Base-by-base conservation (phyloP, 2,113 vertebrate species). In the Trichechus manatus region DNA sequence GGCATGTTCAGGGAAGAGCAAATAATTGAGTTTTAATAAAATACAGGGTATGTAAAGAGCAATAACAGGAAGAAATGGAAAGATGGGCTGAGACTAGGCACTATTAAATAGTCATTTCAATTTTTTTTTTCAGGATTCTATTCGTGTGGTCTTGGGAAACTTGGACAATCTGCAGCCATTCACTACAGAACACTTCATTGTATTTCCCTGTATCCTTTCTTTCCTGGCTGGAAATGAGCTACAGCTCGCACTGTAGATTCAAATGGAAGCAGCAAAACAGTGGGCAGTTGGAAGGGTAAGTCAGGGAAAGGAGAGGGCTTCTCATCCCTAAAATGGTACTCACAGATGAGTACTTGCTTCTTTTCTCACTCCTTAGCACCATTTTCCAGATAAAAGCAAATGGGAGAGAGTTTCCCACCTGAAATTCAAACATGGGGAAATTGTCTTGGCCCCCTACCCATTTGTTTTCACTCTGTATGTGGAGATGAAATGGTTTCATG, bases 161-260 rank as follows among this genome's bases (percentile, higher is more conserved):
- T 94, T 98, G 87, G 97, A 99, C 53, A 94, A 97, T 79, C 96
- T 99, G 61, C 98, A 97, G 78, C 99, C 99, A 1, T 99, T 99
- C 97, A 97, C 98, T 93, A 99, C 99, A 31, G 97, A 98, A 47
- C 98, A 98, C 96, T 99, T 99, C 84, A 94, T 97, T 17, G 29
- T 99, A 36, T 99, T 99, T 96, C 99, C 98, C 0, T 99, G 98
- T 99, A 99, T 99, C 99, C 98, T 99, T 99, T 98, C 64, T 50
- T 95, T 85, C 33, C 36, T 64, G 53, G 25, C 3, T 93, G 9
- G 15, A 75, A 31, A 53, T 88, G 86, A 93, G 14, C 44, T 77
- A 5, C 11, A 63, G 0, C 15, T 82, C 81, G 36, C 25, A 59
- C 3, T 50, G 14, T 53, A 82, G 59, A 89, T 94, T 63, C 39